These are phyloP conservation scores for Mylabris sibirica DNA, from an alignment of 2,888 invertebrate genomes.

Conservation along the genomic window DNA sequence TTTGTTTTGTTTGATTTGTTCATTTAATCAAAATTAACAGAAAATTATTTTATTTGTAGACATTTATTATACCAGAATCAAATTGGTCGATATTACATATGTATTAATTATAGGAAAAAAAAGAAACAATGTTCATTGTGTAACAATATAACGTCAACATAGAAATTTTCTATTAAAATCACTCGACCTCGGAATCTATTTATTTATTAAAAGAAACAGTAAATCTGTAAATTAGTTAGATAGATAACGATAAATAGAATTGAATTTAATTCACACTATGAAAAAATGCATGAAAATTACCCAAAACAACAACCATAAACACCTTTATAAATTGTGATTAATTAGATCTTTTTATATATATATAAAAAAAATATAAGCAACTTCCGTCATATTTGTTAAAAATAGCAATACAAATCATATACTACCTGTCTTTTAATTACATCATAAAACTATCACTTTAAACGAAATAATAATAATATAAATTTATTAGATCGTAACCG, in stretches of 20 bases:
- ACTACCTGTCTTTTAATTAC: slow-evolving; percentile 3
- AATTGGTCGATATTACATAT: not conserved
- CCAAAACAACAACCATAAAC: not conserved
- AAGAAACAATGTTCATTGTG: slow-evolving; percentile 22
- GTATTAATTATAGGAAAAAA: not conserved
- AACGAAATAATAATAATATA: not conserved
- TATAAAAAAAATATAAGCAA: not conserved
- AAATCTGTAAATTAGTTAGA: slow-evolving; percentile 12
- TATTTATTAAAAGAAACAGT: slow-evolving; percentile 15
- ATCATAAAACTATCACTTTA: not conserved
- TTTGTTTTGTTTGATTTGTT: not conserved
- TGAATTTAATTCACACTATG: not conserved
- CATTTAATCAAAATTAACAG: not conserved
- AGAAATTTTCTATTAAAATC: slow-evolving; percentile 20
- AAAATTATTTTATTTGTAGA: not conserved
- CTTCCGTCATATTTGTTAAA: not conserved
- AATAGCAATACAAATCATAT: not conserved
- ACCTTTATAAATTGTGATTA: not conserved
- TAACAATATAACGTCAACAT: slow-evolving; percentile 16
- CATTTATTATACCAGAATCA: not conserved
- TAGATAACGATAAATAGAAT: not conserved
- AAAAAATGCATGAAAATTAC: not conserved
- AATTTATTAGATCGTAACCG: slow-evolving; percentile 13
- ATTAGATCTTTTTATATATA: not conserved
- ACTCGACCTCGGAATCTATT: slow-evolving; percentile 17